Conservation (phyloP, 2,797 vertebrate genomes). For the Helarctos malayanus region DNA sequence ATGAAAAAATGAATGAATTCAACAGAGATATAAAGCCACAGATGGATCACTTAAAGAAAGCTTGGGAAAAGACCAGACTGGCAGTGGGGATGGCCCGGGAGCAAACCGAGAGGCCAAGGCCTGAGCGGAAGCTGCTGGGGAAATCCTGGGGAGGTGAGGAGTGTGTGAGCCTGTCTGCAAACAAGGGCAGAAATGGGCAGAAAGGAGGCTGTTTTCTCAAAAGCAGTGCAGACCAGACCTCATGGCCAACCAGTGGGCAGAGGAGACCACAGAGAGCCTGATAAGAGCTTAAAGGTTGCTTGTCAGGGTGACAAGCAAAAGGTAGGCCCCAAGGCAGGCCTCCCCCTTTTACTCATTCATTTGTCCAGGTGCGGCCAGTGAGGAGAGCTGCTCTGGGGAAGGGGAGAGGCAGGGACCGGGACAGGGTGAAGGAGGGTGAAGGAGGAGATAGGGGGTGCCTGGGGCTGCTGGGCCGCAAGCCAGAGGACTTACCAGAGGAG, state of each 20-base stretch:
- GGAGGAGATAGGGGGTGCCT: not conserved
- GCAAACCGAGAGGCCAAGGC: not conserved
- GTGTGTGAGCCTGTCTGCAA: not conserved
- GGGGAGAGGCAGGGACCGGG: not conserved
- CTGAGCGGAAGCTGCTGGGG: not conserved
- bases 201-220: not conserved
- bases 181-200: not conserved
- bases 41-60: not conserved
- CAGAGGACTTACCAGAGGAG: constrained; percentile 47
- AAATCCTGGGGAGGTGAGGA: not conserved
- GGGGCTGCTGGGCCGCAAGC: not conserved
- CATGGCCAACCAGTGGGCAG: not conserved
- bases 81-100: accelerated
- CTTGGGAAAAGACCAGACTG: not conserved
- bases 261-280: not conserved
- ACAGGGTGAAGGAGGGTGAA: not conserved
- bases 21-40: not conserved
- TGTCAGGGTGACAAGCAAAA: not conserved
- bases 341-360: not conserved
- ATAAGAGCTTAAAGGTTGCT: not conserved
- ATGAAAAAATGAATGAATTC: not conserved
- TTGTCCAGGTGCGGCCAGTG: not conserved
- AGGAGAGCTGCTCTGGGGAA: not conserved
- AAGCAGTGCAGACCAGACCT: not conserved
- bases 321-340: not conserved